A percentile compares a stretch with the other conserved stretches of the same genome.
These are phyloP conservation scores for Exaiptasia diaphana DNA, from an alignment of 64 coral and sea anemone genomes.

Conservation along the genomic window DNA sequence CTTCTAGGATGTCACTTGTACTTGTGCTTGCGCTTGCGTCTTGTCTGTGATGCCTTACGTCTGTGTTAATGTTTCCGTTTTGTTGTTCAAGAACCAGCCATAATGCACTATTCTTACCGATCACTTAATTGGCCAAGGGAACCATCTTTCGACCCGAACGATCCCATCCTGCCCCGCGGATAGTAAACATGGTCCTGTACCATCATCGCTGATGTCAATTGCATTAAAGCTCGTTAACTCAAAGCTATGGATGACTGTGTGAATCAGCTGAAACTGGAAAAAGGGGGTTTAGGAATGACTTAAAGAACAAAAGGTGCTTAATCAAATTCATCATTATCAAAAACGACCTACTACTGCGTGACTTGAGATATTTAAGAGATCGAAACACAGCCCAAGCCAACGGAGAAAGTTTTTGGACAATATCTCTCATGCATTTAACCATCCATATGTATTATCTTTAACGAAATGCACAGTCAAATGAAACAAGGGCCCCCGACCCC, in stretches of 20 bases:
- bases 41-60: too few species aligned
- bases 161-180: constrained; percentile 51
- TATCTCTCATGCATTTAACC: neutral
- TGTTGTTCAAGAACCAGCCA: too few species aligned
- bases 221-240: constrained; percentile 8
- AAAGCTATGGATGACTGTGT: neutral
- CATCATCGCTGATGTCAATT: constrained; percentile 41
- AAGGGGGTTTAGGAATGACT: too few species aligned
- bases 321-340: too few species aligned
- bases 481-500: too few species aligned
- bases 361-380: neutral
- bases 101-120: too few species aligned
- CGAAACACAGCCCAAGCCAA: neutral
- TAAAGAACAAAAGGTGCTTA: too few species aligned
- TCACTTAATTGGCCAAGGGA: too few species aligned
- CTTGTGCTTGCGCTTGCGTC: too few species aligned
- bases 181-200: constrained; percentile 8
- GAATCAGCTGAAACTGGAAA: constrained; percentile 30
- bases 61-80: too few species aligned
- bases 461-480: too few species aligned
- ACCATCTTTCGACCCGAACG: constrained; percentile 39
- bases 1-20: too few species aligned
- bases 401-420: neutral
- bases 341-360: neutral
- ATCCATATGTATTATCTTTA: neutral